phyloP scores from a whole-genome alignment of 2,113 vertebrate genomes.

The Arothron firmamentum region DNA sequence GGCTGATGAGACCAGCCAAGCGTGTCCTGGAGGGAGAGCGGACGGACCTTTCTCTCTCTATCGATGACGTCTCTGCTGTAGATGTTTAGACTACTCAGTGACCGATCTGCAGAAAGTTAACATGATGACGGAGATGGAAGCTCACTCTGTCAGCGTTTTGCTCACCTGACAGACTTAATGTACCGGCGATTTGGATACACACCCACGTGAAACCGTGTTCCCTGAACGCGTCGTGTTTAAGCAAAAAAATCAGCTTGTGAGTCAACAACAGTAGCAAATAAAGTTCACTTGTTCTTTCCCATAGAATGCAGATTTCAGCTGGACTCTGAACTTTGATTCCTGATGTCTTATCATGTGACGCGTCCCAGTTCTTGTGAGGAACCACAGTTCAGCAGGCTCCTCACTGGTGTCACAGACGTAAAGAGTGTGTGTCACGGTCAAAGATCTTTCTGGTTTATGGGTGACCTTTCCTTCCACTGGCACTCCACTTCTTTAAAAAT shows the following conservation, averaged over 20 bases:
- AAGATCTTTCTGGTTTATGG: slow-evolving; percentile 11
- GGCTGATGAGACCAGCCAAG: slow-evolving; percentile 36
- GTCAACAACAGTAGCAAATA: neutral
- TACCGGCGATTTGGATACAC: too few species aligned
- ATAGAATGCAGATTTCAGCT: neutral
- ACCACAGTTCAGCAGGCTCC: slow-evolving; percentile 8
- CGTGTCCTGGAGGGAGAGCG: slow-evolving; percentile 32
- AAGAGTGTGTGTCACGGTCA: slow-evolving; percentile 33
- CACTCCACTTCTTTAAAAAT: neutral
- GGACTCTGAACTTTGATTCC: slow-evolving; percentile 27
- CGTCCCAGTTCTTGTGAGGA: slow-evolving; percentile 15
- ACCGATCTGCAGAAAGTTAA: too few species aligned
- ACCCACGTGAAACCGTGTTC: too few species aligned
- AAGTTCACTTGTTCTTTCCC: slow-evolving; percentile 12
- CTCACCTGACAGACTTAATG: too few species aligned
- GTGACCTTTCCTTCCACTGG: slow-evolving; percentile 41
- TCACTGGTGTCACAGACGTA: slow-evolving; percentile 36
- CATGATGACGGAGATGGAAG: neutral
- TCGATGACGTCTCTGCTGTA: neutral
- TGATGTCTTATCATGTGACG: slow-evolving; percentile 12
- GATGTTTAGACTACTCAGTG: too few species aligned
- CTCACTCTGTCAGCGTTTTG: slow-evolving; percentile 4
- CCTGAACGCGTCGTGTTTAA: too few species aligned
- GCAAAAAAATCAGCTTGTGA: too few species aligned
- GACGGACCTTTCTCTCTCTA: neutral